Percentiles rank a stretch among this genome's conserved stretches.
phyloP scores from a whole-genome alignment of 30 jellyfish, hydroid and myxozoan species.

The Aurelia sp. region DNA sequence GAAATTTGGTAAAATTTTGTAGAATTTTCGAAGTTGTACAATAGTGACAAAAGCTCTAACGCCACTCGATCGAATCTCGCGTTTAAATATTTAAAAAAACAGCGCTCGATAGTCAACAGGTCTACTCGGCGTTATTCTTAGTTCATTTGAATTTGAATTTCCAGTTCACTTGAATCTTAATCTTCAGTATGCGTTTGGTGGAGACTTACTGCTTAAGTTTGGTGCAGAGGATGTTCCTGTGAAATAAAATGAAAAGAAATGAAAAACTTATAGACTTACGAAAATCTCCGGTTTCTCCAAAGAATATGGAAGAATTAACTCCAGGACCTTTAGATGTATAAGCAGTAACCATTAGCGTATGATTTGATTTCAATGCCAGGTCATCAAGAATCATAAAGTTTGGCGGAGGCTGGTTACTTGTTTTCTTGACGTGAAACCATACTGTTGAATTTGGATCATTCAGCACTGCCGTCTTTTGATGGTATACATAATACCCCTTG shows the following conservation, averaged over 20 bases:
- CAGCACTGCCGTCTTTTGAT: conserved; percentile 6
- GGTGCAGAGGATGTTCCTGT: background rate
- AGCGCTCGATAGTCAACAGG: too few relatives aligned
- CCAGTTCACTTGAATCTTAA: too few relatives aligned
- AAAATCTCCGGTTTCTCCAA: conserved; percentile 54
- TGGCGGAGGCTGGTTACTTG: conserved; percentile 4
- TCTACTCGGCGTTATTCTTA: too few relatives aligned
- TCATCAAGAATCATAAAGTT: conserved; percentile 16
- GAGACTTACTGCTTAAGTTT: background rate
- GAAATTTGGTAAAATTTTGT: too few relatives aligned
- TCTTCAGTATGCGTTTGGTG: background rate
- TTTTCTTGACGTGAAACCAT: background rate
- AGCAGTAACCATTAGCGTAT: conserved; percentile 37
- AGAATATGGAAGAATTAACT: conserved; percentile 14
- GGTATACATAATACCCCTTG: conserved; percentile 7
- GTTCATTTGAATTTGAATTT: too few relatives aligned
- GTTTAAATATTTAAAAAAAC: too few relatives aligned
- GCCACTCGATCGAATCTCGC: too few relatives aligned
- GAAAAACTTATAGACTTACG: conserved; percentile 20
- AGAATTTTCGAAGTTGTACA: too few relatives aligned
- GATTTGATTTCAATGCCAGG: conserved; percentile 25
- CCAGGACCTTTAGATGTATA: conserved; percentile 63
- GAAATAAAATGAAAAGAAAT: background rate
- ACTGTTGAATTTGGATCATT: background rate
- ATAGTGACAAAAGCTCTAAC: too few relatives aligned